Evolutionary conservation across 2,888 invertebrate genomes (phyloP), one percentile per base, ranked within the genome.

Genomic region (Metellina segmentata): DNA sequence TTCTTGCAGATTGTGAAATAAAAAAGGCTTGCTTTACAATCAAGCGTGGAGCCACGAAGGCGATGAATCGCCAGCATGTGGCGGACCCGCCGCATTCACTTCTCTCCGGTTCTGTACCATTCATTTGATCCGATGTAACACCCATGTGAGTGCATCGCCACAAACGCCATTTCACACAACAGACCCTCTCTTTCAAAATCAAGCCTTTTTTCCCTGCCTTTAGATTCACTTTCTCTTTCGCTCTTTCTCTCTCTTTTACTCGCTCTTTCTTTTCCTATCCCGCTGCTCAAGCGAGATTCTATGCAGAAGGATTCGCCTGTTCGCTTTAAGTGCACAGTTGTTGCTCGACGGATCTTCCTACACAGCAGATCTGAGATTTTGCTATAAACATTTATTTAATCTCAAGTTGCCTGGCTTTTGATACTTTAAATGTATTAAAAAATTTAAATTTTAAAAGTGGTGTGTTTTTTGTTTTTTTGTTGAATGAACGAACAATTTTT

Each of bases 141-240:
- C 89, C 92, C 92, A 92, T 92, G 92, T 85, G 92, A 92, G 92
- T 83, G 92, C 81, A 89, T 89, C 85, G 89, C 92, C 89, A 85
- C 92, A 92, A 92, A 89, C 89, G 92, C 92, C 92, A 92, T 92
- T 92, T 92, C 92, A 92, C 89, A 92, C 92, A 88, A 89, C 83
- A 81, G 83, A 83, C 88, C 79, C 91, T 87, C 87, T 91, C 87
- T 91, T 89, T 92, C 91, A 81, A 85, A 92, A 85, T 75, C 85
- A 51, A 72, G 69, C 81, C 69, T 83, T 85, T 89, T 83, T 70
- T 52, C 88, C 48, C 75, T 88, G 72, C 85, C 74, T 90, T 79
- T 85, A 53, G 61, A 51, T 19, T 89, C 78, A 34, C 48, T 51
- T 70, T 34, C 53, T 53, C 34, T 61, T 78, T 72, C 34, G n/a